Base-by-base conservation (phyloP, 2,888 invertebrate genomes). In the Cheilosia variabilis region DNA sequence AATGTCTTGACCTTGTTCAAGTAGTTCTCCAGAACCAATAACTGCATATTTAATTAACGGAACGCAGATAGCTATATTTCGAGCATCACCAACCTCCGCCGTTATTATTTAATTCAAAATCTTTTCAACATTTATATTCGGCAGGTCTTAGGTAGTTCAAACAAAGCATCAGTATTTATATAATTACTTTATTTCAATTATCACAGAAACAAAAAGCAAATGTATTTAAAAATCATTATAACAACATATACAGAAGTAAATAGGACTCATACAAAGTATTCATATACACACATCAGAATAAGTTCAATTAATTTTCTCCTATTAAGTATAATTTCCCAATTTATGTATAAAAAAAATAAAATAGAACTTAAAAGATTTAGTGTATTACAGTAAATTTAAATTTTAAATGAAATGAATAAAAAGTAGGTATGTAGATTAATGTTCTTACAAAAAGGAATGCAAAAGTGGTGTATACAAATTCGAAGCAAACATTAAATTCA, bases 181-280 rank as follows among this genome's bases (percentile, higher is more conserved):
- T 73, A 68, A 71, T 72, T 62, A 75, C 83, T 87, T 87, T 79
- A 78, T 84, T 79, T 78, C 69, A 80, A 83, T 81, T 90, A 91
- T 91, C 91, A 91, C 91, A 91, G 91, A 90, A 91, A 91, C 90
- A 89, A 87, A 88, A 87, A 82, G 89, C 88, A 88, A 89, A 84
- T 76, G 43, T 84, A 78, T 57, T 65, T 71, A 71, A 75, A 80
- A 73, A 68, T 72, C 69, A 60, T 71, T 45, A 65, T 52, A 83
- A 80, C 72, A 78, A 84, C 72, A 71, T 52, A 89, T 86, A 87
- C 24, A 52, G 10, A 52, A 68, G 78, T 81, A 83, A 82, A 82
- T 72, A 83, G 82, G 79, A 88, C 75, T 69, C 84, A 84, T 71
- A 79, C 60, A 79, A 84, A 75, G 60, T 17, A 84, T 80, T 84